Conservation (phyloP, 2,888 invertebrate genomes). For the Megastigmus dorsalis region DNA sequence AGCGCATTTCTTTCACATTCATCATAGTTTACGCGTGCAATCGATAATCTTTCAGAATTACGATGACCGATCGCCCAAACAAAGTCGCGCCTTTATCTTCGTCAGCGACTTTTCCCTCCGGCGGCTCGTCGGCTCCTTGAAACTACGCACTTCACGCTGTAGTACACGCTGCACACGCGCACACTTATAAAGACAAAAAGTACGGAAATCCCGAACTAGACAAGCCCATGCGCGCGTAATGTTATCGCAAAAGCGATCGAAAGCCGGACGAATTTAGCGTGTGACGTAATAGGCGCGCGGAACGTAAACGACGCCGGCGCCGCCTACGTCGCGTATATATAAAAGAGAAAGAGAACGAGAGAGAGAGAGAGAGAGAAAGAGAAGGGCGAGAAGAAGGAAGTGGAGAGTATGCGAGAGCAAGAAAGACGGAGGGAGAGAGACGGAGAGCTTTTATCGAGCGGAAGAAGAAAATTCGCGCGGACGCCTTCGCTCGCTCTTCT, state of each 20-base stretch:
- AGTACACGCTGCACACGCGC: not conserved
- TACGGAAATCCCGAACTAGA: not conserved
- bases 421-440: not conserved
- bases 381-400: slow-evolving; percentile 21
- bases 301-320: slow-evolving; percentile 12
- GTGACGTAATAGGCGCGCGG: slow-evolving; percentile 23
- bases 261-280: slow-evolving; percentile 24
- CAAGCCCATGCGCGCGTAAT: not conserved
- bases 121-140: too few species aligned
- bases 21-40: not conserved
- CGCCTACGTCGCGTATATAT: not conserved
- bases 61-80: slow-evolving; percentile 24
- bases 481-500: not conserved
- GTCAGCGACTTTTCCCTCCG: slow-evolving; percentile 22
- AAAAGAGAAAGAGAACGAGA: not conserved
- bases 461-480: slow-evolving; percentile 18
- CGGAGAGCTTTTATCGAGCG: slow-evolving; percentile 21
- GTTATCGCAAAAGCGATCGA: slow-evolving; percentile 16
- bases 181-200: not conserved
- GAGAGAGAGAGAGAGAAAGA: not conserved
- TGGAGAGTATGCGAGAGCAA: too few species aligned
- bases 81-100: slow-evolving; percentile 19
- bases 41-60: slow-evolving; percentile 5
- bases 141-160: not conserved
- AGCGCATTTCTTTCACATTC: not conserved